A percentile compares a stretch with the other conserved stretches of the same genome.
Conservation (phyloP, 2,113 vertebrate genomes). For the Salvator merianae region DNA sequence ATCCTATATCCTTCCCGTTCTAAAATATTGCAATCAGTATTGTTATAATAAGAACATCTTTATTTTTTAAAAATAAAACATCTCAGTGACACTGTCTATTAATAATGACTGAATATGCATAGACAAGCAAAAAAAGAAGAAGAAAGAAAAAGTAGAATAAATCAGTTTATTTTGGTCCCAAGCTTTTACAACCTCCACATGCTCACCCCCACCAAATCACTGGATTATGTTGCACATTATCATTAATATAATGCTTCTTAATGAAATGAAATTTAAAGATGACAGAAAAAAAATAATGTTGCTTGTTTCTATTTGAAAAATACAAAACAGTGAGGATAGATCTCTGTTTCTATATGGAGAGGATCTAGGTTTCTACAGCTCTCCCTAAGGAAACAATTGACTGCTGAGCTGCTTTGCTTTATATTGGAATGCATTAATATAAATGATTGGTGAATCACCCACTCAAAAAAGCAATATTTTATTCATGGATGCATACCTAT, state of each 20-base stretch:
- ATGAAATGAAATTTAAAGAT: background rate
- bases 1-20: background rate
- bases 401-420: background rate
- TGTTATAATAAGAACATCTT: slow-evolving; percentile 40
- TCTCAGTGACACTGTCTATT: slow-evolving; percentile 33
- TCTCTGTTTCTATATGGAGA: background rate
- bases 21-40: slow-evolving; percentile 25
- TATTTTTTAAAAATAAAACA: slow-evolving; percentile 15
- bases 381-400: background rate
- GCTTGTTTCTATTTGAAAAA: background rate
- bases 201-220: background rate
- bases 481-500: background rate
- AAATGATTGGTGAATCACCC: background rate
- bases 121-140: background rate
- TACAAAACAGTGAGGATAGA: background rate
- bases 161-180: slow-evolving; percentile 30
- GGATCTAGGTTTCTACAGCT: background rate
- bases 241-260: background rate
- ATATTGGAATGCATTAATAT: background rate
- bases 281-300: background rate
- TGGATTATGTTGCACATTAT: background rate
- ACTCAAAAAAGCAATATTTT: slow-evolving; percentile 1
- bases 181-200: background rate
- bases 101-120: slow-evolving; percentile 6
- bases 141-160: background rate